A percentile compares a stretch with the other conserved stretches of the same genome.
Conservation (phyloP, 1,140 invertebrate species). For the Arctopsyche grandis region DNA sequence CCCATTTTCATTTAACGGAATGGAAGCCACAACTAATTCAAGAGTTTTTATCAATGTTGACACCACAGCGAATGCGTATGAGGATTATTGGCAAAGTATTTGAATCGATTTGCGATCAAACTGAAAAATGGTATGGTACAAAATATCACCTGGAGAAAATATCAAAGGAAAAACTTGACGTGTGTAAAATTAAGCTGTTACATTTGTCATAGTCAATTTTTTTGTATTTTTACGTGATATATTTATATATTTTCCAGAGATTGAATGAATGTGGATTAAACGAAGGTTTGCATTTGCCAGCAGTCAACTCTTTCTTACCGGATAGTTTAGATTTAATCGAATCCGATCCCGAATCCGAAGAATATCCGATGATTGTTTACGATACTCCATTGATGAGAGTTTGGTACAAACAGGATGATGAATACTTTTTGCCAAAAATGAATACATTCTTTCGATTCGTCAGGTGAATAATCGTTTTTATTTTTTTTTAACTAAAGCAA, state of each 20-base stretch:
- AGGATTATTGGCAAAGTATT: constrained; percentile 79
- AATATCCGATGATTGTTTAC: constrained; percentile 79
- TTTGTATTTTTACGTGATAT: no score
- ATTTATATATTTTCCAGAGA: constrained; percentile 66
- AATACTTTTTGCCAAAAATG: constrained; percentile 90
- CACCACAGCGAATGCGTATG: constrained; percentile 83
- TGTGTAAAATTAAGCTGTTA: constrained; percentile 54
- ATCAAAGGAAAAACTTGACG: constrained; percentile 69
- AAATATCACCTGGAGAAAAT: constrained; percentile 84
- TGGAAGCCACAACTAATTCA: constrained; percentile 88
- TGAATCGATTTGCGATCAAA: constrained; percentile 70
- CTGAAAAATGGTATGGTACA: constrained; percentile 92
- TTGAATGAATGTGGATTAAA: constrained; percentile 77
- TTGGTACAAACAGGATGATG: constrained; percentile 96
- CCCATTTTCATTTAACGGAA: constrained; percentile 78
- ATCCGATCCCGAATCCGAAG: constrained; percentile 71
- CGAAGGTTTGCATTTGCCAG: constrained; percentile 79
- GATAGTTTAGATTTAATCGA: constrained; percentile 81
- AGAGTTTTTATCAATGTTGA: constrained; percentile 76
- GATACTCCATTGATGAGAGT: constrained; percentile 82
- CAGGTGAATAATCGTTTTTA: constrained; percentile 67
- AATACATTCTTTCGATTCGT: constrained; percentile 83
- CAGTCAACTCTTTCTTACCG: constrained; percentile 93
- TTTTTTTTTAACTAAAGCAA: no score
- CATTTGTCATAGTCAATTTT: no score